phyloP scores from a whole-genome alignment of 2,888 invertebrate genomes.

The Phengaris arion region DNA sequence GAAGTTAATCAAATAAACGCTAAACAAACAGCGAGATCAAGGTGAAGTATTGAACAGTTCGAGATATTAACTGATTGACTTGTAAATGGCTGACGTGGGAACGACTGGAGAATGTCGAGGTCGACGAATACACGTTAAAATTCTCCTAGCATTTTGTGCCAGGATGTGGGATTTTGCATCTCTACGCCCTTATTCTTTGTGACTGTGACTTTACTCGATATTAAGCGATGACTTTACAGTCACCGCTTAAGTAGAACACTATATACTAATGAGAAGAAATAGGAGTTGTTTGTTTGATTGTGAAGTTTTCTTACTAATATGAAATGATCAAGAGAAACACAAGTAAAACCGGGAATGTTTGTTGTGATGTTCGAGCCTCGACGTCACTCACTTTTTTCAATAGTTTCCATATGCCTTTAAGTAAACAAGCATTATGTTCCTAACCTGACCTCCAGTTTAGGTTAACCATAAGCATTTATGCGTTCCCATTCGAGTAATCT shows the following conservation, averaged over 20 bases:
- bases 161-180: slow-evolving; percentile 1
- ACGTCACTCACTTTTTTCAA: neutral
- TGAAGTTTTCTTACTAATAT: neutral
- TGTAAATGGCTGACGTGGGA: slow-evolving; percentile 18
- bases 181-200: neutral
- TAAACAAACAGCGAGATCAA: slow-evolving; percentile 11
- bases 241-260: neutral
- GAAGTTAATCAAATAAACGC: slow-evolving; percentile 1
- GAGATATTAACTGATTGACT: slow-evolving; percentile 15
- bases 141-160: slow-evolving; percentile 9
- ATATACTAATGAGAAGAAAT: neutral
- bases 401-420: neutral
- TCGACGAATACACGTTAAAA: slow-evolving; percentile 16
- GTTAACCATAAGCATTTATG: slow-evolving; percentile 25
- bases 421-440: neutral
- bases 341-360: neutral
- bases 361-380: too few relatives aligned
- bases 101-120: slow-evolving; percentile 23
- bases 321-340: neutral
- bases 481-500: slow-evolving; percentile 17
- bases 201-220: neutral
- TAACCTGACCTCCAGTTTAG: slow-evolving; percentile 6
- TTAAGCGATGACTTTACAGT: too few relatives aligned
- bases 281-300: neutral
- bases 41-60: slow-evolving; percentile 12